Base-by-base conservation (phyloP, 1,140 invertebrate genomes). In the Melanaphis sacchari region DNA sequence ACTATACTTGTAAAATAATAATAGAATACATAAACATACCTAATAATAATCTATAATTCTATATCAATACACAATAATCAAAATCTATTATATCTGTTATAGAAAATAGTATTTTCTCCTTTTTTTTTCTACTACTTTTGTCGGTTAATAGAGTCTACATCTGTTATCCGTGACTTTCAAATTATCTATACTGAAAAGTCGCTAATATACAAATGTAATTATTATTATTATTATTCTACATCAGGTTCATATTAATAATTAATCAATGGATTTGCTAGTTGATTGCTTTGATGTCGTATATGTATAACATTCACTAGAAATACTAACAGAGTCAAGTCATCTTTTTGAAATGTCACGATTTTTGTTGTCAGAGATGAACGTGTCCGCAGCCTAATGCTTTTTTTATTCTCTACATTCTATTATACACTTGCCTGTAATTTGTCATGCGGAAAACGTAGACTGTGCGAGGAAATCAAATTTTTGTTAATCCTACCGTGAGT, bases 401-500 rank as follows among this genome's bases (percentile, higher is more conserved):
- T 91, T 66, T 66, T 59, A 90, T 90, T 90, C 52, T 31, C 49
- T 38, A 26, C 88, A 31, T 52, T 54, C 7, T 38, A 26, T 43
- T 38, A 26, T 40, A 38, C 22, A 89, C 36, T 21, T 22, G 11
- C 66, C 24, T n/a, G 9, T 38, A 82, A 81, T 92, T 92, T 92
- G 76, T 92, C 76, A 91, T 82, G 91, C 76, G 43, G 41, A 91
- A 91, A 91, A 82, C 91, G 76, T 82, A 49, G 40, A 76, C 41
- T 6, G 49, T 89, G 49, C 46, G 31, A 38, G 22, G 90, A 81
- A 91, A 92, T 82, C 91, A 82, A 82, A 92, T 49, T 92, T 92
- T 92, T 92, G 91, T 92, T 92, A 92, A 92, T 92, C 91, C 76
- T 82, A 82, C 91, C 66, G 24, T 82, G 91, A 38, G 91, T 41